phyloP scores from a whole-genome alignment of 2,888 invertebrate species.

The Fabriciana adippe region DNA sequence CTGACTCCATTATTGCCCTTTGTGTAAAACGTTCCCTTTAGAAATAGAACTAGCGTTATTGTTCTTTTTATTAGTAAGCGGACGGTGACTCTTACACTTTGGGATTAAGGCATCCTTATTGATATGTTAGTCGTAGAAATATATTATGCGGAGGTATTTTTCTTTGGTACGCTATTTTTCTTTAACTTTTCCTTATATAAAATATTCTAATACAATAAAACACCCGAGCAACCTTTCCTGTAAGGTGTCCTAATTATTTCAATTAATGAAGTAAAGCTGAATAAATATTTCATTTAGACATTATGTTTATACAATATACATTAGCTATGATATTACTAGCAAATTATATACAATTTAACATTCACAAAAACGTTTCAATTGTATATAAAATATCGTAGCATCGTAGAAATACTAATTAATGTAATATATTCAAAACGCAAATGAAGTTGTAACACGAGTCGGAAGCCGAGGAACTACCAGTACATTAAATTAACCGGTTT shows the following conservation, averaged over 20 bases:
- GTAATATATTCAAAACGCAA: constrained; percentile 25
- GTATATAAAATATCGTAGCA: neutral
- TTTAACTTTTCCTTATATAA: too few relatives aligned
- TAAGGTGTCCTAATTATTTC: constrained; percentile 3
- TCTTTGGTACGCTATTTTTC: too few relatives aligned
- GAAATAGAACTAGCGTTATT: constrained; percentile 26
- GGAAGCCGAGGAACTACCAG: constrained; percentile 37
- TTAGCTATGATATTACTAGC: neutral
- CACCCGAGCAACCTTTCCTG: neutral
- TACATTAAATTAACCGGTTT: constrained; percentile 43
- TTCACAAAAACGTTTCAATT: neutral
- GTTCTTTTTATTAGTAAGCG: constrained; percentile 14
- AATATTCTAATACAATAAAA: too few relatives aligned
- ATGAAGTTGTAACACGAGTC: constrained; percentile 32
- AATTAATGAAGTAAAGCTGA: neutral
- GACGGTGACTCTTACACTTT: neutral
- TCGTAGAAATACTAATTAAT: constrained; percentile 17
- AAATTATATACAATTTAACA: neutral
- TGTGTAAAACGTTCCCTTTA: constrained; percentile 31
- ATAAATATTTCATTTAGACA: constrained; percentile 5
- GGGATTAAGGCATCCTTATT: constrained; percentile 20
- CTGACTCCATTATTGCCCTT: constrained; percentile 64
- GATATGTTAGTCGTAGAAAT: neutral
- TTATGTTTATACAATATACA: neutral
- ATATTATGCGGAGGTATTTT: too few relatives aligned